Evolutionary conservation across 1,140 invertebrate species (phyloP).

Genomic region (Ceratitis capitata): DNA sequence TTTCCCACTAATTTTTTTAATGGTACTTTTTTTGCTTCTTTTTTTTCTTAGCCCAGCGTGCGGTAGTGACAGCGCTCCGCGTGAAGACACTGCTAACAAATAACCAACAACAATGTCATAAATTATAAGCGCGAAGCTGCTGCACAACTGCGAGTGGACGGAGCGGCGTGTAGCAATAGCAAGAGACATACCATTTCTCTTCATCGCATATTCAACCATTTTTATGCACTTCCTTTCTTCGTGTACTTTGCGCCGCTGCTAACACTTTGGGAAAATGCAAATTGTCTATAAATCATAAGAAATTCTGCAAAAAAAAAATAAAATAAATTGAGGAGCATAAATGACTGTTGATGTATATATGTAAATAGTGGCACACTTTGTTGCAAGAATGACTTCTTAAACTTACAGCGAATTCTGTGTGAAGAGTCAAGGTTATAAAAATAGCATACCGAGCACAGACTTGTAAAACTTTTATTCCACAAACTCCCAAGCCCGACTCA

Average conservation of each 20-base stretch:
- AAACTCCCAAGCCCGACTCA: too few relatives aligned
- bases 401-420: background rate
- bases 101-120: background rate
- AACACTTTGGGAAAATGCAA: background rate
- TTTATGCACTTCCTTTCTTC: background rate
- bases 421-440: background rate
- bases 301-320: background rate
- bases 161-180: background rate
- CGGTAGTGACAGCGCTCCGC: background rate
- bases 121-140: background rate
- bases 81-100: background rate
- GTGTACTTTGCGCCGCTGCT: background rate
- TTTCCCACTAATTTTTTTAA: background rate
- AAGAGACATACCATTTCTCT: background rate
- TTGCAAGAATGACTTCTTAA: background rate
- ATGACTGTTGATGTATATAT: background rate
- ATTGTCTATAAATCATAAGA: conserved; percentile 6
- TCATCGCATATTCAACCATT: background rate
- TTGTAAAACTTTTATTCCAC: too few relatives aligned
- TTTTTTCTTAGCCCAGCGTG: background rate
- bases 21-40: background rate
- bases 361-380: background rate
- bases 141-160: background rate
- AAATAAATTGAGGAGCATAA: too few relatives aligned
- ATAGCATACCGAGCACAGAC: too few relatives aligned